Evolutionary conservation across 2,797 vertebrate species (phyloP), one percentile per base, ranked within the genome.

Genomic region (Scolopax rusticola): DNA sequence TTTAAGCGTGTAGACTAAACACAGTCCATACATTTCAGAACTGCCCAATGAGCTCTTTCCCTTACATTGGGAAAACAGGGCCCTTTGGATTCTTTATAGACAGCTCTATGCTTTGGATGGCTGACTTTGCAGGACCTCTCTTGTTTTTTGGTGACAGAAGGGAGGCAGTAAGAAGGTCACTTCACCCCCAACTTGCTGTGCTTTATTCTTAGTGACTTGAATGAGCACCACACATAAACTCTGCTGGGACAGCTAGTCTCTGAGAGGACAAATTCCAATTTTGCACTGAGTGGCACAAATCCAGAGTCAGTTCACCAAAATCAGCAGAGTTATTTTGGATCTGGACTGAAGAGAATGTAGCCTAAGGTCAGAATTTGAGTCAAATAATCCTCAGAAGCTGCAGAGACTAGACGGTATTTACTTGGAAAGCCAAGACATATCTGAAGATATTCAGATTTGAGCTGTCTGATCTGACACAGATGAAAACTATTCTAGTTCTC

Each of bases 1-100:
- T 89, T 93, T 75, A 77, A 90, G 33, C 68, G 73, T 61, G 82
- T 85, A 97, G 96, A 97, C 96, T 97, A 97, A 97, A 97, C 94
- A 97, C 2, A 0, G 88, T 93, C 89, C 89, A 96, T 95, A 96
- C 53, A 43, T 81, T 47, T 93, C 70, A 83, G 73, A 95, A 51
- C 69, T 78, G 56, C 45, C 83, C 69, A 61, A 16, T 54, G 48
- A 92, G 53, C 28, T 71, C 16, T 93, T 90, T 89, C 69, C 41
- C 69, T 59, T 57, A 7, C 54, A 81, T 28, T 96, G 89, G 78
- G 79, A 94, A 97, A 96, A 68, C 32, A 92, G 43, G 18, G 30
- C 61, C 43, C 59, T 94, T 91, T 77, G 78, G 79, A 47, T 70
- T 85, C 71, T 93, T 96, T 89, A 93, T 90, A 90, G 45, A 47